phyloP scores from a whole-genome alignment of 2,888 invertebrate species.

The Drosophila subquinaria region DNA sequence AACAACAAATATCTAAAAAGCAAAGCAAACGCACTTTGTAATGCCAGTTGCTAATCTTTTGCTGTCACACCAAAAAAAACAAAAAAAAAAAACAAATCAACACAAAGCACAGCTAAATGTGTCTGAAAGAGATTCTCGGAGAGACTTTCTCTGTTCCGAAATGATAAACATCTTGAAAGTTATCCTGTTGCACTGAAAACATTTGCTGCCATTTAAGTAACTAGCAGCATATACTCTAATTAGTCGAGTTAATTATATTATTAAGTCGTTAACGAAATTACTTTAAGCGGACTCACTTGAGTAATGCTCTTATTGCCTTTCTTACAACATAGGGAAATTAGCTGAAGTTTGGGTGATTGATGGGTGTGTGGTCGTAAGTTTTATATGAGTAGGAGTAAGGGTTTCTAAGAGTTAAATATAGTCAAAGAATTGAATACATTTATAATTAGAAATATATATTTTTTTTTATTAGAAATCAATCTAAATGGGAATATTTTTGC shows the following conservation, averaged over 20 bases:
- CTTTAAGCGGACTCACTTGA: slow-evolving; percentile 45
- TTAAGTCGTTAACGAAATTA: slow-evolving; percentile 65
- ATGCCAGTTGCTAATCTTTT: slow-evolving; percentile 49
- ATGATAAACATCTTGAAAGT: slow-evolving; percentile 50
- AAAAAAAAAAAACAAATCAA: slow-evolving; percentile 36
- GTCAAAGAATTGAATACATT: background rate
- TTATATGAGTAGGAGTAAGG: background rate
- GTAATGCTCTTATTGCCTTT: slow-evolving; percentile 50
- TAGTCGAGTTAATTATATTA: slow-evolving; percentile 52
- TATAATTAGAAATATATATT: too few relatives aligned
- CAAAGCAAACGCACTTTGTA: slow-evolving; percentile 41
- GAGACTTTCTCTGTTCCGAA: slow-evolving; percentile 4
- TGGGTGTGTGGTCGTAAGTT: slow-evolving; percentile 22
- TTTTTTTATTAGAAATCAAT: too few relatives aligned
- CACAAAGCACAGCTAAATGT: slow-evolving; percentile 38
- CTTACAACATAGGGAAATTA: slow-evolving; percentile 30
- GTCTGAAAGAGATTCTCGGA: background rate
- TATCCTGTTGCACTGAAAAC: slow-evolving; percentile 39
- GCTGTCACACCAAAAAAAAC: slow-evolving; percentile 41
- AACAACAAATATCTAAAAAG: slow-evolving; percentile 11
- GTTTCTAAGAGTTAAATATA: background rate
- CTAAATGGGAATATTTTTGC: slow-evolving; percentile 4
- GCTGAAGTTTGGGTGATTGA: slow-evolving; percentile 58
- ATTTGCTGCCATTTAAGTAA: slow-evolving; percentile 10
- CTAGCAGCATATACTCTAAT: slow-evolving; percentile 11